Percentiles rank a stretch among this genome's conserved stretches.
Conservation (phyloP, 2,888 invertebrate species). For the Anthoptus insignis region DNA sequence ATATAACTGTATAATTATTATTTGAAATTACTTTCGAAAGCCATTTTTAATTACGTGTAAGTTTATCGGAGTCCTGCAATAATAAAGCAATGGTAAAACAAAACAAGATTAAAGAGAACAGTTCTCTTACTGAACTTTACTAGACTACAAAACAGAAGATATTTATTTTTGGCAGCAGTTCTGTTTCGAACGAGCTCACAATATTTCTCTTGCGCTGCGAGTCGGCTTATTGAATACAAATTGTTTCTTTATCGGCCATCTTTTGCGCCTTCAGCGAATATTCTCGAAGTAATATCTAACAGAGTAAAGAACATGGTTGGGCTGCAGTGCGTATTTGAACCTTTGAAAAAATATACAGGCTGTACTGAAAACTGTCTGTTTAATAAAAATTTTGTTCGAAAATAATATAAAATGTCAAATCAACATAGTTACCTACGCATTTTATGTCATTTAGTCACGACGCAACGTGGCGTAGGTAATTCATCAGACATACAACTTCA, state of each 20-base stretch:
- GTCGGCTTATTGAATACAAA: constrained; percentile 79
- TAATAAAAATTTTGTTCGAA: too few relatives aligned
- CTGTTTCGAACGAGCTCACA: constrained; percentile 40
- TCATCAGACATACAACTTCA: too few relatives aligned
- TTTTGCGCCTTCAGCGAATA: constrained; percentile 54
- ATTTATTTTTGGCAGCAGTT: constrained; percentile 30
- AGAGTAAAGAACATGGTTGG: constrained; percentile 19
- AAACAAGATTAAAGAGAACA: neutral
- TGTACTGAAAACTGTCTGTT: neutral
- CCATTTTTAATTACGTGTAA: too few relatives aligned
- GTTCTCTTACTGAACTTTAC: neutral
- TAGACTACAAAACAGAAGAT: constrained; percentile 4
- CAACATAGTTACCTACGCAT: too few relatives aligned
- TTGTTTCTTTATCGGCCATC: constrained; percentile 75
- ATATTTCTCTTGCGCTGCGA: constrained; percentile 45
- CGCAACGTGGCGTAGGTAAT: too few relatives aligned
- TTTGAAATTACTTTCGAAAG: too few relatives aligned
- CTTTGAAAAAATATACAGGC: neutral
- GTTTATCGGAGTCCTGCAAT: neutral
- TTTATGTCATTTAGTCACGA: too few relatives aligned
- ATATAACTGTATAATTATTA: too few relatives aligned
- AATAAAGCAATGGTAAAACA: too few relatives aligned
- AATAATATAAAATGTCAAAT: too few relatives aligned
- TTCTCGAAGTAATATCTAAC: constrained; percentile 29
- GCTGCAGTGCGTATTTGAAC: constrained; percentile 6